Conservation (phyloP, 1,140 invertebrate genomes). For the Hyphantria cunea region DNA sequence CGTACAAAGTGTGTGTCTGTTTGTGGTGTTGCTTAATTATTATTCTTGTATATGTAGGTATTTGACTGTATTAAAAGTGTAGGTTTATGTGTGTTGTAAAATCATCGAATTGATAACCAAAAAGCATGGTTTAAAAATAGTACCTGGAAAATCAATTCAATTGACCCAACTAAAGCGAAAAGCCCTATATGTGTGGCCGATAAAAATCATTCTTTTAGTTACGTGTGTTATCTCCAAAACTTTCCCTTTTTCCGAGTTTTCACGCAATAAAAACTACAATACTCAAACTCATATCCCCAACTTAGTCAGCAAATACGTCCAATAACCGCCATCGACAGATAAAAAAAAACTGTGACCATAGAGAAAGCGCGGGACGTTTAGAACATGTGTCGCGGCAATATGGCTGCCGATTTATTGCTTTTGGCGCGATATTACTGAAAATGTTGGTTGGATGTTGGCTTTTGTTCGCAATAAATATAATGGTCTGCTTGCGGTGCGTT, state of each 20-base stretch:
- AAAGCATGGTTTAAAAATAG: background rate
- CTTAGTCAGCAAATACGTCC: conserved; percentile 30
- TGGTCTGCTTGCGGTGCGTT: background rate
- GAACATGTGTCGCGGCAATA: conserved; percentile 31
- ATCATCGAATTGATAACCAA: no score
- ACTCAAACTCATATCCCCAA: conserved; percentile 11
- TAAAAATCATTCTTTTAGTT: background rate
- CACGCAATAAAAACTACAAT: conserved; percentile 24
- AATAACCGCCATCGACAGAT: conserved; percentile 23
- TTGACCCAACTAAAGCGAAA: no score
- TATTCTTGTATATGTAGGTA: no score
- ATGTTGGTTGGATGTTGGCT: conserved; percentile 6
- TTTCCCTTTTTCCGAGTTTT: background rate
- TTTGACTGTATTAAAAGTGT: no score
- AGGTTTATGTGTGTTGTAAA: no score
- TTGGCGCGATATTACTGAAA: conserved; percentile 19
- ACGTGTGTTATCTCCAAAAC: background rate
- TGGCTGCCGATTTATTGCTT: conserved; percentile 27
- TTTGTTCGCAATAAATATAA: background rate
- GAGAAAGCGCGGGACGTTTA: conserved; percentile 30
- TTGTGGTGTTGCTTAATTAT: no score
- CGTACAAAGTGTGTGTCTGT: background rate
- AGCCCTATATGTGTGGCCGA: no score
- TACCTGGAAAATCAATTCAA: no score
- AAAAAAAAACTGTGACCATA: conserved; percentile 32